Conservation (phyloP, 2,888 invertebrate species). For the Drosophila anomelani region DNA sequence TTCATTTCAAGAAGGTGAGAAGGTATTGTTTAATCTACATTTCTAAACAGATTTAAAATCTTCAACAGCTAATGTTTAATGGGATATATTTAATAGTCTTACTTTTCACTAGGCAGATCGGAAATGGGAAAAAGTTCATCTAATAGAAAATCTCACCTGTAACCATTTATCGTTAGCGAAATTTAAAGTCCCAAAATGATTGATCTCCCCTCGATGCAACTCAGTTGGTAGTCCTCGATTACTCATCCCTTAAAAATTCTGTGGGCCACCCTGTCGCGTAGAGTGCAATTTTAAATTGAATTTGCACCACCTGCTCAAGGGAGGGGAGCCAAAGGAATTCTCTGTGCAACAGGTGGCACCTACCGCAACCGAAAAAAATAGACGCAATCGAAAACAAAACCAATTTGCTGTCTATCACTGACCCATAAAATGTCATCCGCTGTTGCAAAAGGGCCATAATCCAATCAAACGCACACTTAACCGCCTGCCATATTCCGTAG, state of each 20-base stretch:
- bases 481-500: conserved; percentile 47
- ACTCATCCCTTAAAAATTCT: conserved; percentile 11
- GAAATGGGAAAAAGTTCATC: not conserved
- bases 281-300: conserved; percentile 72
- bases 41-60: not conserved
- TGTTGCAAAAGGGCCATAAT: conserved; percentile 50
- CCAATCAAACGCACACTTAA: conserved; percentile 62
- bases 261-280: conserved; percentile 9
- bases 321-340: conserved; percentile 7
- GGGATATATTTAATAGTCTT: not conserved
- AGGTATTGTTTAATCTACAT: not conserved
- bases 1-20: not conserved
- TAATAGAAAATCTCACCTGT: not conserved
- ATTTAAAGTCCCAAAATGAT: not conserved
- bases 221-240: conserved; percentile 1
- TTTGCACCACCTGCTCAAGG: conserved; percentile 63
- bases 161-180: no score
- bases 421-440: conserved; percentile 52
- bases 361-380: conserved; percentile 18
- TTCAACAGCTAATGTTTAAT: not conserved
- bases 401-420: conserved; percentile 38
- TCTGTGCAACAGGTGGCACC: conserved; percentile 69
- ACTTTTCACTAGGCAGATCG: no score
- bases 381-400: conserved; percentile 18
- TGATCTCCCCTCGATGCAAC: conserved; percentile 8